These are phyloP conservation scores for Sebastes steindachneri DNA, from an alignment of 2,797 vertebrate genomes.

Conservation along the genomic window DNA sequence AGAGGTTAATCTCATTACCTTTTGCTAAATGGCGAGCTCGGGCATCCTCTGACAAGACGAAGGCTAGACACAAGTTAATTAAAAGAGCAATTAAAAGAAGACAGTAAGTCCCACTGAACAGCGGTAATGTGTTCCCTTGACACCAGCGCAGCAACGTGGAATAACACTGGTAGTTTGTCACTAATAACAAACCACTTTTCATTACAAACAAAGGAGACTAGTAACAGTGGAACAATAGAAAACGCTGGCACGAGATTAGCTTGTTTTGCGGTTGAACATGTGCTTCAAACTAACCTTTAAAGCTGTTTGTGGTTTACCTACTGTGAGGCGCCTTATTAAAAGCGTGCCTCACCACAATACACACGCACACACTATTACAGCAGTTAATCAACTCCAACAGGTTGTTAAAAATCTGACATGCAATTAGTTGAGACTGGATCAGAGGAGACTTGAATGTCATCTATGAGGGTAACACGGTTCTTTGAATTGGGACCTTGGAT, in stretches of 20 bases:
- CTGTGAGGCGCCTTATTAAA: slow-evolving; percentile 76
- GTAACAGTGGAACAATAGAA: slow-evolving; percentile 25
- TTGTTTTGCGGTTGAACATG: slow-evolving; percentile 69
- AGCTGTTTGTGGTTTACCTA: slow-evolving; percentile 71
- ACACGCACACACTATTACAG: slow-evolving; percentile 67
- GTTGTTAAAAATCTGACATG: slow-evolving; percentile 51
- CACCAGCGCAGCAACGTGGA: slow-evolving; percentile 28
- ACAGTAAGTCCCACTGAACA: slow-evolving; percentile 60
- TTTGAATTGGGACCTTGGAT: neutral
- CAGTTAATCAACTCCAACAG: slow-evolving; percentile 72
- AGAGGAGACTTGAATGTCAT: slow-evolving; percentile 19
- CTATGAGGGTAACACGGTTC: neutral
- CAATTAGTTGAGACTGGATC: slow-evolving; percentile 28
- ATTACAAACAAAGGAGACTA: slow-evolving; percentile 37
- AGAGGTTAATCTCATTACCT: slow-evolving; percentile 79
- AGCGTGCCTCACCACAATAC: slow-evolving; percentile 64
- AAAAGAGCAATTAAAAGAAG: slow-evolving; percentile 80
- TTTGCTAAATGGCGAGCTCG: slow-evolving; percentile 69
- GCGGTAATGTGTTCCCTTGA: slow-evolving; percentile 56
- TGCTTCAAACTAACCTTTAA: slow-evolving; percentile 67
- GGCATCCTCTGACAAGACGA: slow-evolving; percentile 71
- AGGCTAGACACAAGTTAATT: slow-evolving; percentile 77
- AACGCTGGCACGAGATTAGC: slow-evolving; percentile 11
- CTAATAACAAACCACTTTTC: slow-evolving; percentile 44
- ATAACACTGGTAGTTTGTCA: slow-evolving; percentile 38